Base-by-base conservation (phyloP, 2,888 invertebrate genomes). In the Drosophila picticornis region DNA sequence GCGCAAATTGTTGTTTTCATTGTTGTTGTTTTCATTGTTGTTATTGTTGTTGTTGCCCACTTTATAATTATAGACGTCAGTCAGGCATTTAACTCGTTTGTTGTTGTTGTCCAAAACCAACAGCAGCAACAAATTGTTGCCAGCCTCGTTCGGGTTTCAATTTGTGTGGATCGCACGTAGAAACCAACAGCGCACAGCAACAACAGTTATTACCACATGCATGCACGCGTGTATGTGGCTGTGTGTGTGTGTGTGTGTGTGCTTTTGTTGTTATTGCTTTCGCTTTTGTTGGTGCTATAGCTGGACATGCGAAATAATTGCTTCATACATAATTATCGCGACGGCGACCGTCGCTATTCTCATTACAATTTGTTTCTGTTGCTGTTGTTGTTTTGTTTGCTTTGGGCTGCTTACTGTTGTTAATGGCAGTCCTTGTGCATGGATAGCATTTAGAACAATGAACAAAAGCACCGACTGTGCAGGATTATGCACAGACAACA, bases 51-150 rank as follows among this genome's bases (percentile, higher is more conserved):
- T 76, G 76, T 69, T 86, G 84, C 64, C 71, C 87, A 77, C 72
- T 84, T 87, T 86, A 84, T 89, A 86, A 86, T 86, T 86, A 89
- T 86, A 89, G 90, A 89, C 86, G 86, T 86, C 90, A 86, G 90
- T 86, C 86, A 86, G 88, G 88, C 86, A 89, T 86, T 86, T 86
- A 86, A 89, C 90, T 84, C 84, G 87, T 61, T 82, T 79, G 58
- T 63, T 83, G 83, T 61, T 80, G 70, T 67, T 52, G 57, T 38
- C 43, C 50, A 59, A 52, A 64, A 64, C 52, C 53, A 65, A 55
- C 57, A 75, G 46, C 52, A 75, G 56, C 78, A 69, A 60, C 60
- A 81, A 71, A 75, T 77, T 75, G 87, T 76, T 89, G 84, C 70
- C 74, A 46, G 69, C 46, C 85, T 78, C 80, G 80, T 70, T 70